Base-by-base conservation (phyloP, 2,797 vertebrate genomes). In the Semotilus atromaculatus region DNA sequence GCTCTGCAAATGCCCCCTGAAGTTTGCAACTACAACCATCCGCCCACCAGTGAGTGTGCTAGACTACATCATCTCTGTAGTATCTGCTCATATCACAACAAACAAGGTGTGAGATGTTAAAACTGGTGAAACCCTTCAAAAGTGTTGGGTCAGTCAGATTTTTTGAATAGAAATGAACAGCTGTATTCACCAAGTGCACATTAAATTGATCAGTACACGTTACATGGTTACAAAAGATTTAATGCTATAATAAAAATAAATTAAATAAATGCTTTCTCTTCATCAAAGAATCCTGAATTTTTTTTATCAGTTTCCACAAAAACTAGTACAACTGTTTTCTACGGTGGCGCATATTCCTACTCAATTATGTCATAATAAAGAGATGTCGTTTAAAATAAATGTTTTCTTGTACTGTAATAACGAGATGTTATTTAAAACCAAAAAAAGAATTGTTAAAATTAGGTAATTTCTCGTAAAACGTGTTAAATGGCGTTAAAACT, bases 21-120 rank as follows among this genome's bases (percentile, higher is more conserved):
- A 91, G 92, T 90, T 91, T 68, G 78, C 88, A 89, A 91, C 92
- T 94, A 94, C 93, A 94, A 92, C 88, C 89, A 92, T 90, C 74
- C 91, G 91, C 92, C 93, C 91, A 93, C 90, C 90, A 88, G 91
- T 88, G 90, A 87, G 88, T 87, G 87, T 82, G 88, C 86, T 83
- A 90, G 90, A 89, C 88, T 75, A 26, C 70, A 71, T 23, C 66
- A 78, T 81, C 62, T 14, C 66, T 86, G 38, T 72, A 64, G 58
- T 51, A 75, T 83, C 68, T 64, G 34, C 64, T 67, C n/a, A 31
- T 31, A 64, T 64, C 62, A 64, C 14, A 31, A 64, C 29, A 31
- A 16, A 18, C 62, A 64, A 31, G 29, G 14, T 18, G 62, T 8
- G 16, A 64, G 29, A 31, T 64, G 6, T 64, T 7, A 53, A 53